These are phyloP conservation scores for Anthonomus grandis DNA, from an alignment of 1,140 invertebrate genomes.

Conservation along the genomic window DNA sequence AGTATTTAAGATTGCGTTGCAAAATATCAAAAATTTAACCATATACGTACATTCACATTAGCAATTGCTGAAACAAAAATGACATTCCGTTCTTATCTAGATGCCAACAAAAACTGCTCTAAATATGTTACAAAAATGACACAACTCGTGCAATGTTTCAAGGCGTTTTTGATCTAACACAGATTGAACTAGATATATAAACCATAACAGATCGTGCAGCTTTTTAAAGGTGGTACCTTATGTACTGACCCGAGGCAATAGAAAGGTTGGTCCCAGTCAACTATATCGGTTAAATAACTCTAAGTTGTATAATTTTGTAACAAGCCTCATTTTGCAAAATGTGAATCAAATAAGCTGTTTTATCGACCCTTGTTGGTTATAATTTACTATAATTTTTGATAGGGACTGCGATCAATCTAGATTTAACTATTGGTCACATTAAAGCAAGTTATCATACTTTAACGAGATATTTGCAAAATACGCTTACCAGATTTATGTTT, in stretches of 20 bases:
- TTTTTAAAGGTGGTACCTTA: conserved; percentile 12
- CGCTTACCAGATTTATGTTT: too few relatives aligned
- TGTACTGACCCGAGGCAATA: neutral
- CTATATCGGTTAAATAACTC: conserved; percentile 8
- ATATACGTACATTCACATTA: conserved; percentile 18
- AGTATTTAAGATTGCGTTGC: conserved; percentile 14
- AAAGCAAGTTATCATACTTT: too few relatives aligned
- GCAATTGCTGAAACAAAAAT: neutral
- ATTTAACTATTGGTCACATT: too few relatives aligned
- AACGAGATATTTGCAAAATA: too few relatives aligned
- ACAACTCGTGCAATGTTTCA: conserved; percentile 5
- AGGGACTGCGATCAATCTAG: too few relatives aligned
- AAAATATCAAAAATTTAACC: conserved; percentile 10
- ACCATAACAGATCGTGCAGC: conserved; percentile 12
- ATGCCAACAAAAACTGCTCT: conserved; percentile 10
- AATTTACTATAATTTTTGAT: too few relatives aligned
- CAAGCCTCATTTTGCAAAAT: too few relatives aligned
- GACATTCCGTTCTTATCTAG: conserved; percentile 3
- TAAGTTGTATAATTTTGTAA: conserved; percentile 2
- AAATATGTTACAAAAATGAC: conserved; percentile 21
- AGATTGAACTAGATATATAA: conserved; percentile 17
- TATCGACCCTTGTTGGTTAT: too few relatives aligned
- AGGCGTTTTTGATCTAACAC: neutral
- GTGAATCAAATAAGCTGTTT: too few relatives aligned
- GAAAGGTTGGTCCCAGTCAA: conserved; percentile 4